phyloP scores from a whole-genome alignment of 1,140 invertebrate genomes.

The Scaptomyza hsui region DNA sequence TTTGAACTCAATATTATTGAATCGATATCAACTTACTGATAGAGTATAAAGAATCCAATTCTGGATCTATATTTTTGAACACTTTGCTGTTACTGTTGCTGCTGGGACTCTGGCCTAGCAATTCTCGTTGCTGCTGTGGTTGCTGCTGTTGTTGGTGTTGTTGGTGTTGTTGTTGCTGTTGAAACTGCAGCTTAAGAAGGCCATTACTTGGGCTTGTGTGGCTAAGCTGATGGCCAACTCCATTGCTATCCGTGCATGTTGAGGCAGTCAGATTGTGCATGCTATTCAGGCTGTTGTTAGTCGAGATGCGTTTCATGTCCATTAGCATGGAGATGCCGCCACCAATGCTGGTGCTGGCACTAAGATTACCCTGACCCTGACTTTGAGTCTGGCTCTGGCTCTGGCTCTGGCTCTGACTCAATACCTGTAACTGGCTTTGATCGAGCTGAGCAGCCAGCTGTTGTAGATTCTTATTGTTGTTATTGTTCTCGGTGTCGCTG shows the following conservation, averaged over 20 bases:
- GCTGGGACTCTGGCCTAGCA: conserved; percentile 77
- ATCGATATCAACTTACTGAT: conserved; percentile 64
- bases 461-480: conserved; percentile 73
- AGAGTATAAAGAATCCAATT: conserved; percentile 82
- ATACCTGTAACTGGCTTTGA: conserved; percentile 1
- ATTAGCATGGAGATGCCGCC: conserved; percentile 82
- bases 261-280: conserved; percentile 77
- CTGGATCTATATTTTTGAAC: conserved; percentile 83
- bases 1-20: no score
- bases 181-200: conserved; percentile 25
- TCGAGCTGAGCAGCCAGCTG: conserved; percentile 15
- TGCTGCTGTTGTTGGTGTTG: conserved; percentile 14
- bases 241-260: conserved; percentile 62
- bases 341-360: conserved; percentile 68
- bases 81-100: conserved; percentile 79
- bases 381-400: conserved; percentile 10
- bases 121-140: conserved; percentile 48
- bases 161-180: conserved; percentile 15
- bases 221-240: conserved; percentile 29
- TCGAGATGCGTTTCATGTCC: conserved; percentile 82
- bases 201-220: conserved; percentile 66
- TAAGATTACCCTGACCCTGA: conserved; percentile 52
- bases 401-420: not conserved
- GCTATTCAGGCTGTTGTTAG: conserved; percentile 78
- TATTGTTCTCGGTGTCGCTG: conserved; percentile 93